Evolutionary conservation across 2,888 invertebrate species (phyloP).

Genomic region (Tenodera sinensis): DNA sequence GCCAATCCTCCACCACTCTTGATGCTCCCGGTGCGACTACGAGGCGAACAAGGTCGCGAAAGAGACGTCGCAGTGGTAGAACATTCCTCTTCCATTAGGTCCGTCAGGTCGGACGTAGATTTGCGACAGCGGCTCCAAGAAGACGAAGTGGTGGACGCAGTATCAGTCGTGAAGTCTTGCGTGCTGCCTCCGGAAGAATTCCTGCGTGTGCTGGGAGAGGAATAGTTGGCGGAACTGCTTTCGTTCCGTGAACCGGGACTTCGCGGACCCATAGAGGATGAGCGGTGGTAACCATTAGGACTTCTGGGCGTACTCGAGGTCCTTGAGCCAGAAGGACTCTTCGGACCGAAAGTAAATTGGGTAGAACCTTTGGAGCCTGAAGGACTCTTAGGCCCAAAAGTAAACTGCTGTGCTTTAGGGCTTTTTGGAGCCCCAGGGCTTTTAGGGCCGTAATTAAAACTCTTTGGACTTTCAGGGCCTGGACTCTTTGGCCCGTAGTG

Average conservation of each 20-base stretch:
- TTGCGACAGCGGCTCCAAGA: conserved; percentile 24
- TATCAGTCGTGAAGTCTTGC: neutral
- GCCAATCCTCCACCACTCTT: conserved; percentile 47
- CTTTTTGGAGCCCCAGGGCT: neutral
- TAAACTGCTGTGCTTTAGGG: conserved; percentile 1
- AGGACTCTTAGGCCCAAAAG: conserved; percentile 19
- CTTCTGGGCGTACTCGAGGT: neutral
- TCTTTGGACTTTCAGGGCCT: conserved; percentile 5
- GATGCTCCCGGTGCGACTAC: conserved; percentile 55
- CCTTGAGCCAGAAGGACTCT: conserved; percentile 4
- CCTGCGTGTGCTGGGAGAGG: conserved; percentile 38
- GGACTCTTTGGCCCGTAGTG: conserved; percentile 6
- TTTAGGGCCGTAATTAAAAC: neutral
- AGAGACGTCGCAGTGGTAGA: conserved; percentile 57
- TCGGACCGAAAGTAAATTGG: conserved; percentile 20
- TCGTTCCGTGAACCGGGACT: neutral
- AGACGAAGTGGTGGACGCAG: neutral
- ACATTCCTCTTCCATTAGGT: conserved; percentile 49
- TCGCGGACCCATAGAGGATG: neutral
- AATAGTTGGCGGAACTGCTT: conserved; percentile 38
- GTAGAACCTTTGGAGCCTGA: neutral
- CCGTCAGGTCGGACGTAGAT: conserved; percentile 71
- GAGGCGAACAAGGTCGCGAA: conserved; percentile 61
- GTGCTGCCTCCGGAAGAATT: neutral
- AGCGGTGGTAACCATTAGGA: neutral